phyloP scores from a whole-genome alignment of 2,797 vertebrate species.

The Falco novaeseelandiae region DNA sequence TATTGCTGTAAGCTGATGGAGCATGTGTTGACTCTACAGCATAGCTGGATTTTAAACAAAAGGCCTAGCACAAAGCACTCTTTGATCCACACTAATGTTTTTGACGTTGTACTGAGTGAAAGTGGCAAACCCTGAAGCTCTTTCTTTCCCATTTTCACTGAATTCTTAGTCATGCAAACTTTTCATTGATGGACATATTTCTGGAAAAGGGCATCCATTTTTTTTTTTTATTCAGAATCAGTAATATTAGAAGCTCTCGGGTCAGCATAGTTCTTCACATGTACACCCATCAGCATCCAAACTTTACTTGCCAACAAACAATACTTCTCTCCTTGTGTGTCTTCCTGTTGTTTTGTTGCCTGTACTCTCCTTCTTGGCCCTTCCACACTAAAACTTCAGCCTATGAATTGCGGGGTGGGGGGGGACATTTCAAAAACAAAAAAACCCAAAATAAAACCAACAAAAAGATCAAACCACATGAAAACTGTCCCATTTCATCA shows the following conservation, averaged over 20 bases:
- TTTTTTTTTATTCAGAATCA: neutral
- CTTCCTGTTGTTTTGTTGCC: neutral
- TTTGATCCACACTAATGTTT: neutral
- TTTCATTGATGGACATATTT: neutral
- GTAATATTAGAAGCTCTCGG: neutral
- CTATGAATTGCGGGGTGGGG: fast-evolving
- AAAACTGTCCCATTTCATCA: neutral
- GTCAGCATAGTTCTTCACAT: neutral
- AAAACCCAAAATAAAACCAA: too few relatives aligned
- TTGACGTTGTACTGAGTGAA: neutral
- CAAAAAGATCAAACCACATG: neutral
- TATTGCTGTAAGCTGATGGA: neutral
- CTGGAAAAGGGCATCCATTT: neutral
- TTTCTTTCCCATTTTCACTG: neutral
- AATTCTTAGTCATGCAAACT: neutral
- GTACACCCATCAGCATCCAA: neutral
- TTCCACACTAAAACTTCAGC: neutral
- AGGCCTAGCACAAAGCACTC: neutral
- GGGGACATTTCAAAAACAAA: neutral
- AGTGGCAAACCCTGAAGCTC: neutral
- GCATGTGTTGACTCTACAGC: neutral
- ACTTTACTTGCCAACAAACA: neutral
- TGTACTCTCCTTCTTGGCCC: neutral
- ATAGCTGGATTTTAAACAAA: neutral
- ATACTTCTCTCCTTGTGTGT: neutral